Percentiles rank a stretch among this genome's conserved stretches.
Evolutionary conservation across 1,140 invertebrate genomes (phyloP).

Genomic region (Drosophila malerkotliana): DNA sequence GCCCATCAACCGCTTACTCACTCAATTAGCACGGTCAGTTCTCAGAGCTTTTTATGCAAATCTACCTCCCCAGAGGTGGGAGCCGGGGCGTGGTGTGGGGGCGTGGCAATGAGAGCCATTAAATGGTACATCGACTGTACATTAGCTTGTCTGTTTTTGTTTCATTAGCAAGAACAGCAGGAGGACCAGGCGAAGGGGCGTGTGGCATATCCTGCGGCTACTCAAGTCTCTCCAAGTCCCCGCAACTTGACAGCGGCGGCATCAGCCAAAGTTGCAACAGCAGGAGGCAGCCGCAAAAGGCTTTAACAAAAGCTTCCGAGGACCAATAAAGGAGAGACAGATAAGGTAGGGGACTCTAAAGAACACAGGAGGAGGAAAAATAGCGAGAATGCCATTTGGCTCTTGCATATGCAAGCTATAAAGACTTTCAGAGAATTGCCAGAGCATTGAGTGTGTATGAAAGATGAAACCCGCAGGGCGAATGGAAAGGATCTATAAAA

Average conservation of each 20-base stretch:
- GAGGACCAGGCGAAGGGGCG: constrained; percentile 2
- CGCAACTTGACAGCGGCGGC: constrained; percentile 66
- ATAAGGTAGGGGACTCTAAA: background rate
- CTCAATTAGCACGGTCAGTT: constrained; percentile 69
- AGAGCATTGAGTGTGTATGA: constrained; percentile 45
- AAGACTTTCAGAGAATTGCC: constrained; percentile 38
- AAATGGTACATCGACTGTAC: constrained; percentile 79
- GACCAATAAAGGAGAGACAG: constrained; percentile 4
- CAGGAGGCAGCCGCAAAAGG: constrained; percentile 32
- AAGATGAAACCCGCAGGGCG: constrained; percentile 26
- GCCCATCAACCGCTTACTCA: constrained; percentile 65
- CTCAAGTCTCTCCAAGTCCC: constrained; percentile 36
- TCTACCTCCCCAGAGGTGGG: constrained; percentile 45
- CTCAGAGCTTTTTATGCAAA: constrained; percentile 68
- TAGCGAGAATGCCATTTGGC: constrained; percentile 57
- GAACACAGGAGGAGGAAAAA: constrained; percentile 8
- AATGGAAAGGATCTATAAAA: constrained; percentile 35
- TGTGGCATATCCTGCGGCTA: constrained; percentile 28
- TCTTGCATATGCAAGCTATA: constrained; percentile 59
- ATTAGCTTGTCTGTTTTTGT: constrained; percentile 81
- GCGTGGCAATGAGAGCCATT: constrained; percentile 51
- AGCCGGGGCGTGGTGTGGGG: constrained; percentile 1
- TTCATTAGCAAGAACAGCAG: constrained; percentile 68
- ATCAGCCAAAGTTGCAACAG: constrained; percentile 32
- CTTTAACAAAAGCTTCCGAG: constrained; percentile 43